Evolutionary conservation across 2,888 invertebrate genomes (phyloP), one percentile per base, ranked within the genome.

Genomic region (Diarsia brunnea): DNA sequence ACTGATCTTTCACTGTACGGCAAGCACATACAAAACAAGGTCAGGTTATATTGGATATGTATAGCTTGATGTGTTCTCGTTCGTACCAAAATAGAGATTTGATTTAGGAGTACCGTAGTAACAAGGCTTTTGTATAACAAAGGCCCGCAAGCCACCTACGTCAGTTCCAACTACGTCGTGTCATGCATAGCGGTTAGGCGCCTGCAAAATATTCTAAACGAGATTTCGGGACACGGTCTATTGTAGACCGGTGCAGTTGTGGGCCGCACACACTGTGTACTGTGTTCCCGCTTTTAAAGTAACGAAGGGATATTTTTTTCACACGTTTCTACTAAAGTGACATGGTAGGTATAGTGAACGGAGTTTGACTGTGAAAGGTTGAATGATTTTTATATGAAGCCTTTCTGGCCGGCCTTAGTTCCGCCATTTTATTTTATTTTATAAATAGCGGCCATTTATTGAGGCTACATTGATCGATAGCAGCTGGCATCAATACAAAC

Each of bases 161-260:
- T 79, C 79, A 73, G 79, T 70, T 47, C 61, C 68, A 75, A 55
- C 61, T 73, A 73, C 58, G 70, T 69, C 79, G 60, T 70, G 75
- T 83, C 75, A 83, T 79, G 84, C 79, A 83, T 75, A 75, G 70
- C 47, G 73, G 19, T 31, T 24, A 63, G 79, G 73, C 64, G 55
- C 47, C 73, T 58, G 64, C 64, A 73, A 76, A 83, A 83, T 83
- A 83, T 83, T 84, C 73, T 84, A 63, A 79, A 81, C 80, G 65
- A 83, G 76, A 79, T 79, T 83, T 73, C 58, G 61, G 85, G 77
- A 82, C 65, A 53, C 76, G 69, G 27, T 83, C 53, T 21, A 74
- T 84, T 83, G 80, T 83, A 63, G 75, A 11, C 12, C 43, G 55
- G 75, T 83, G 65, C 64, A n/a, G n/a, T n/a, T n/a, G n/a, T n/a